Conservation (phyloP, 1,140 invertebrate genomes). For the Cydia pomonella region DNA sequence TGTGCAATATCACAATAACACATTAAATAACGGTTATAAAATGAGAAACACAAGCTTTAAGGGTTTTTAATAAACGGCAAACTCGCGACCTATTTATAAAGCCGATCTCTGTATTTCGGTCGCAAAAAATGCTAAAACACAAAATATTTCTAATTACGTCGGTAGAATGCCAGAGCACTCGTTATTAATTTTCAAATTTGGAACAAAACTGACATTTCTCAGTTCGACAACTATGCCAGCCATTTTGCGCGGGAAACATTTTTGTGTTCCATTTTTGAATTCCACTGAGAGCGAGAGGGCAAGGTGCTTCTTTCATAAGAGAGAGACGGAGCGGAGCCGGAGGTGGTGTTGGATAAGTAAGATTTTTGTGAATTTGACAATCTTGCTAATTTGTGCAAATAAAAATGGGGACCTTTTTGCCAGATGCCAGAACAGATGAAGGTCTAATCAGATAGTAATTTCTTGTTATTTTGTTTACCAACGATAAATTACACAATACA, state of each 20-base stretch:
- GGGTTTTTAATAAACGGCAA: constrained; percentile 24
- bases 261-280: constrained; percentile 50
- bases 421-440: too few species aligned
- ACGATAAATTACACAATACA: too few species aligned
- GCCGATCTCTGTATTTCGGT: constrained; percentile 17
- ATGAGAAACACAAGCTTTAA: background rate
- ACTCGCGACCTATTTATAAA: constrained; percentile 23
- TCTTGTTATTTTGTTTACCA: too few species aligned
- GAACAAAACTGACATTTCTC: constrained; percentile 75
- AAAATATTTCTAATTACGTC: constrained; percentile 75
- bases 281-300: constrained; percentile 40
- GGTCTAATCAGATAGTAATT: too few species aligned
- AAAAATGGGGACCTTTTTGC: too few species aligned
- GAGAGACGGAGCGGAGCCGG: constrained; percentile 35
- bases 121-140: constrained; percentile 53
- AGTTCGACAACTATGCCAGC: constrained; percentile 64
- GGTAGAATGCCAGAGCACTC: constrained; percentile 55
- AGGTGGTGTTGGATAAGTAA: background rate
- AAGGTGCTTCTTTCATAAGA: constrained; percentile 36
- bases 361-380: background rate
- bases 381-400: background rate
- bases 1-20: background rate
- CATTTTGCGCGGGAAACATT: constrained; percentile 58
- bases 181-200: constrained; percentile 78
- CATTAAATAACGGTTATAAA: background rate